Conservation (phyloP, 1,140 invertebrate genomes). For the Micrasema minimum region DNA sequence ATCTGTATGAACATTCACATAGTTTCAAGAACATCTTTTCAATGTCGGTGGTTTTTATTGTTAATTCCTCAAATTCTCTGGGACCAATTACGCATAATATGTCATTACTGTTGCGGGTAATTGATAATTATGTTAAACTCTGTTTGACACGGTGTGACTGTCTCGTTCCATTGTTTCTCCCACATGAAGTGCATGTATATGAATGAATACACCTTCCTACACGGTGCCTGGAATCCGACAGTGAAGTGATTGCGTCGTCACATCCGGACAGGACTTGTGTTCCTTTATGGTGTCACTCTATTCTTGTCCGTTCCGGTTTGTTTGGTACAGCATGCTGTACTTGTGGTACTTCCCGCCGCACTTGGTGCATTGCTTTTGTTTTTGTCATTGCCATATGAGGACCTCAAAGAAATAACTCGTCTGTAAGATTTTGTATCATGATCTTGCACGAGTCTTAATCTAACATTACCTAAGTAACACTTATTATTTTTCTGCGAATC, state of each 20-base stretch:
- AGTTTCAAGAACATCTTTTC: too few species aligned
- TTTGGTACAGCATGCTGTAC: conserved; percentile 13
- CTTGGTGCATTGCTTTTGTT: conserved; percentile 18
- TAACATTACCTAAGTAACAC: neutral
- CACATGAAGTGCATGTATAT: too few species aligned
- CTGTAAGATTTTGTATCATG: too few species aligned
- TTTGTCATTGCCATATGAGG: conserved; percentile 4
- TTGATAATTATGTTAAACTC: too few species aligned
- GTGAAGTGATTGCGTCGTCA: neutral
- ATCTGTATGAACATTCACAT: too few species aligned
- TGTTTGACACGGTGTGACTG: too few species aligned
- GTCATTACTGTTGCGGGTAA: too few species aligned
- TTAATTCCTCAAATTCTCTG: too few species aligned
- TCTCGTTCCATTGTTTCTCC: too few species aligned
- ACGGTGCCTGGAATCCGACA: neutral
- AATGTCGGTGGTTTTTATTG: too few species aligned
- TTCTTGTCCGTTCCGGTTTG: conserved; percentile 30
- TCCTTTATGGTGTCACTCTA: conserved; percentile 23
- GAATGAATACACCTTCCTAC: conserved; percentile 1
- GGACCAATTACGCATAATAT: too few species aligned
- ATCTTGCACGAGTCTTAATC: too few species aligned
- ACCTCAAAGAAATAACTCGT: neutral
- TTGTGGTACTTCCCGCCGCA: conserved; percentile 5
- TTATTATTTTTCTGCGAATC: neutral
- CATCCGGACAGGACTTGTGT: conserved; percentile 3